Evolutionary conservation across 2,113 vertebrate species (phyloP), one percentile per base, ranked within the genome.

Genomic region (Chaetorhynchus papuensis): DNA sequence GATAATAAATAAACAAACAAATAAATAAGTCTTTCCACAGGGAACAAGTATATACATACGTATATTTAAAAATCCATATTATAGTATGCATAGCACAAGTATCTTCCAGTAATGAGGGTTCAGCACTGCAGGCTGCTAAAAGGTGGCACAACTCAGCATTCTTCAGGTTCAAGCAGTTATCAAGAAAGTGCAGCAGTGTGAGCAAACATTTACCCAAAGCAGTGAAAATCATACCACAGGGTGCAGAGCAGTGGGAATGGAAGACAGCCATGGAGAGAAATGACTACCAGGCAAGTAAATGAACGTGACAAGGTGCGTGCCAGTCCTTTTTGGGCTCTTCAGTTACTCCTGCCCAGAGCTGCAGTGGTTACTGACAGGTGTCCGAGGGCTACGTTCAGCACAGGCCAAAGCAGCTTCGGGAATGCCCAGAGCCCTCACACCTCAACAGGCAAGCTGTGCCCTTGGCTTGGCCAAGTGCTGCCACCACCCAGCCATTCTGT

Each of bases 201-300:
- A 95, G 89, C 95, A 93, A 74, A 93, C 52, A 47, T 23, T n/a
- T 41, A 76, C 23, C 65, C 44, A 64, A 66, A 93, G 95, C 94
- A 79, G 93, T 84, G 91, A 54, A 33, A 70, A 21, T 26, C 31
- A 1, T 8, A 89, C 20, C 35, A n/a, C 23, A 5, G 33, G 37
- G 83, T 86, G 91, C 86, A 90, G 93, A 92, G 93, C 76, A 45
- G 93, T 86, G 95, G 76, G 63, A 65, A 89, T 77, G 89, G 71
- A 93, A 86, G 89, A 90, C 92, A 95, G 94, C 86, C 76, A 86
- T 16, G 56, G 71, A 78, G 35, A 74, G 31, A 42, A 89, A n/a
- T 44, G n/a, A 64, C 31, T 10, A 68, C 13, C 79, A 96, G 63
- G 78, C 89, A 83, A 68, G 45, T 49, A 72, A 39, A 79, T 39